Percentiles rank a stretch among this genome's conserved stretches.
These are phyloP conservation scores for Tribolium castaneum DNA, from an alignment of 1,140 invertebrate genomes.

Conservation along the genomic window DNA sequence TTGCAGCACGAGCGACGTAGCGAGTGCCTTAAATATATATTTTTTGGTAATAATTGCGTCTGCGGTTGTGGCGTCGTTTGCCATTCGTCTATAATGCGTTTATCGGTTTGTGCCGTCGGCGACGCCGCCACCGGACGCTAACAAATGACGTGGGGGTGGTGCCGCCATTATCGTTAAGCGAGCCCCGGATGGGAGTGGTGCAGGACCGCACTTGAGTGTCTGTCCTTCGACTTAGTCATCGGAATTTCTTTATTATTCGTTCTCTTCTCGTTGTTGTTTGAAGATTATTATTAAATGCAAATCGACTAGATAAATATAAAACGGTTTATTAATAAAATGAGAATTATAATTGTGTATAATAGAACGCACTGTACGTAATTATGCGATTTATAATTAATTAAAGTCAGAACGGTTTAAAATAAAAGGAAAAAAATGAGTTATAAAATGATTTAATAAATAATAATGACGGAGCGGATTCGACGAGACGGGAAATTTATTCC, in stretches of 20 bases:
- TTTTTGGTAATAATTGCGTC: not conserved
- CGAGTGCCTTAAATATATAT: no score
- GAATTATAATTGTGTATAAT: slow-evolving; percentile 16
- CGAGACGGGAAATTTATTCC: slow-evolving; percentile 6
- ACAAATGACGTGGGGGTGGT: slow-evolving; percentile 57
- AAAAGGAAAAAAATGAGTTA: not conserved
- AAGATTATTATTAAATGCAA: slow-evolving; percentile 5
- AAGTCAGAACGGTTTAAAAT: slow-evolving; percentile 8
- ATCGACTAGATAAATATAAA: not conserved
- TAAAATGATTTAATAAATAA: slow-evolving; percentile 22
- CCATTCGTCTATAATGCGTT: slow-evolving; percentile 1
- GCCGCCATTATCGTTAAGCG: slow-evolving; percentile 54
- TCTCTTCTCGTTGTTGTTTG: not conserved
- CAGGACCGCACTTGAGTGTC: not conserved
- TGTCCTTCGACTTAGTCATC: not conserved
- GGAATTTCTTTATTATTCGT: not conserved
- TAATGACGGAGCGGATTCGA: slow-evolving; percentile 23
- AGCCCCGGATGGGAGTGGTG: slow-evolving; percentile 42
- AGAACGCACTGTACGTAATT: slow-evolving; percentile 15
- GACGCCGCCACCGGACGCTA: slow-evolving; percentile 54
- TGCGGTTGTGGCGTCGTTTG: slow-evolving; percentile 48
- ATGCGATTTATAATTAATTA: slow-evolving; percentile 21
- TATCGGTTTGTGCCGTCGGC: slow-evolving; percentile 43
- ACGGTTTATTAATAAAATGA: slow-evolving; percentile 26
- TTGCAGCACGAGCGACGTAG: no score